Percentiles rank a stretch among this genome's conserved stretches.
These are phyloP conservation scores for Scotopteryx bipunctaria DNA, from an alignment of 2,888 invertebrate species.

Conservation along the genomic window DNA sequence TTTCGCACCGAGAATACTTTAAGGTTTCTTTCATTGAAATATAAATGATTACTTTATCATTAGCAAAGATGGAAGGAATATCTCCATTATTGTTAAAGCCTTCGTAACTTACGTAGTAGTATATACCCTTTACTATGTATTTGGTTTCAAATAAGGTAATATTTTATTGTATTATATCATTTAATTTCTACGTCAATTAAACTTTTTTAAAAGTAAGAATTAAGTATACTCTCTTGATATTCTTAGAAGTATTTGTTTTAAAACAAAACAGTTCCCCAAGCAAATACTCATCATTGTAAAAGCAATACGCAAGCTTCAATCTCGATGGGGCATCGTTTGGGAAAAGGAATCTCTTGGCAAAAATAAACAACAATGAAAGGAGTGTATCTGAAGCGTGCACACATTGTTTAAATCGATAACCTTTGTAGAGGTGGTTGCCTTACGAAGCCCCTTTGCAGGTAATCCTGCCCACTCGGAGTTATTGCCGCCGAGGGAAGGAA, in stretches of 20 bases:
- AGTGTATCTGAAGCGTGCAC: constrained; percentile 64
- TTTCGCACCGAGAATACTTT: constrained; percentile 53
- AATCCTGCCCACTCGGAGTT: constrained; percentile 83
- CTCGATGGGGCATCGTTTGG: constrained; percentile 31
- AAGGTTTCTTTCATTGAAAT: constrained; percentile 46
- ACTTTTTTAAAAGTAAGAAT: too few species aligned
- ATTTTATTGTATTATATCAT: too few species aligned
- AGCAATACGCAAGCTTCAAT: constrained; percentile 27
- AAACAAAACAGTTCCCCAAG: constrained; percentile 5
- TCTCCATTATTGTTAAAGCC: too few species aligned
- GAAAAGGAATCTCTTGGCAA: constrained; percentile 37
- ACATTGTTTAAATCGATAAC: constrained; percentile 80
- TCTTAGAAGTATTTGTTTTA: constrained; percentile 1
- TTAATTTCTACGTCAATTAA: too few species aligned
- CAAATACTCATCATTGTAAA: constrained; percentile 23
- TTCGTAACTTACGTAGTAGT: too few species aligned
- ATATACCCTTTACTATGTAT: too few species aligned
- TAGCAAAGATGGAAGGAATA: too few species aligned
- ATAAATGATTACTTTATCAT: too few species aligned
- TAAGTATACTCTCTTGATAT: neutral
- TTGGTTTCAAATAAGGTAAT: too few species aligned
- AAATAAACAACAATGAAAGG: constrained; percentile 58
- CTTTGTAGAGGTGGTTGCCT: constrained; percentile 77
- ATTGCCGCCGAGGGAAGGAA: constrained; percentile 83
- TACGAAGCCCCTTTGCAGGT: constrained; percentile 80